phyloP scores from a whole-genome alignment of 2,888 invertebrate species.

The Drosophila rubida region DNA sequence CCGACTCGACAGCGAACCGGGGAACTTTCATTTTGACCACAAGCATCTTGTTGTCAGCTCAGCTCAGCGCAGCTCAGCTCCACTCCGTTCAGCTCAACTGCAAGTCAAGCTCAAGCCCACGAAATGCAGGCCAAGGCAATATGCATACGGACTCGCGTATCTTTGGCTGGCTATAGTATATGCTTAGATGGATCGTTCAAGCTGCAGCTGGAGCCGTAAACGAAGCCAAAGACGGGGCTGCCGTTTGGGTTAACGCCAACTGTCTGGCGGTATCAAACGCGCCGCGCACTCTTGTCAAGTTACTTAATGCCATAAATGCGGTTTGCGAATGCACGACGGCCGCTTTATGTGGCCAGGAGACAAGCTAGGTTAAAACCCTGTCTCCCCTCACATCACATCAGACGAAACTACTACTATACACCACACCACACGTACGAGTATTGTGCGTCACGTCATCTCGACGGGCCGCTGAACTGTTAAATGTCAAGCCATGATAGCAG shows the following conservation, averaged over 20 bases:
- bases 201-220: conserved; percentile 15
- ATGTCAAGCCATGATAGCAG: conserved; percentile 60
- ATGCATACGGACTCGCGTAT: conserved; percentile 39
- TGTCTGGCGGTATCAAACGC: conserved; percentile 62
- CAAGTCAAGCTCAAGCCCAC: conserved; percentile 36
- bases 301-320: conserved; percentile 68
- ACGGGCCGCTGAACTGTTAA: conserved; percentile 69
- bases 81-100: conserved; percentile 4
- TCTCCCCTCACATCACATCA: not conserved
- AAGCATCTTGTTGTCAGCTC: conserved; percentile 68
- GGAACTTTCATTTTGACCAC: conserved; percentile 81
- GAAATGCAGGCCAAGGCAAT: conserved; percentile 77
- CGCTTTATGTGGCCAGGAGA: conserved; percentile 46
- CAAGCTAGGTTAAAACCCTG: conserved; percentile 48
- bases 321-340: conserved; percentile 48
- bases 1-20: conserved; percentile 78
- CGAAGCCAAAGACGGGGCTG: conserved; percentile 25
- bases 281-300: conserved; percentile 70
- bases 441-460: conserved; percentile 36
- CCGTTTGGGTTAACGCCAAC: conserved; percentile 63
- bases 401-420: not conserved
- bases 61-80: conserved; percentile 46
- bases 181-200: conserved; percentile 34
- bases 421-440: too few relatives aligned
- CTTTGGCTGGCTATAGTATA: conserved; percentile 6